Conservation (phyloP, 2,113 vertebrate genomes). For the Hassar affinis region DNA sequence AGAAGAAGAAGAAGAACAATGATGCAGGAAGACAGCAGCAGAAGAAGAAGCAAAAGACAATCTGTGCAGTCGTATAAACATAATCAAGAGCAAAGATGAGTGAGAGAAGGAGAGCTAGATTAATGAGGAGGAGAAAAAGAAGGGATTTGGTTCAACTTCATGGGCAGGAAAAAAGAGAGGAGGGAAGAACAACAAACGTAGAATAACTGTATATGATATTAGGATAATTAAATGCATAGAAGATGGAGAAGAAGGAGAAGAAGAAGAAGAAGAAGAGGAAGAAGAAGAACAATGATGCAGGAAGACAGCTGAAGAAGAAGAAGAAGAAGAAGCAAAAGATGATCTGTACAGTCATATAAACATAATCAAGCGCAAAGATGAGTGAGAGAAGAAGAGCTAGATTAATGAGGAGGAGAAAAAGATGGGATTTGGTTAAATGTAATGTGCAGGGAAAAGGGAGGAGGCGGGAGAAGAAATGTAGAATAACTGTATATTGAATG, state of each 20-base stretch:
- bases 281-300: slow-evolving; percentile 54
- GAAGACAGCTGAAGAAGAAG: not conserved
- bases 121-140: not conserved
- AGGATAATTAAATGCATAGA: slow-evolving; percentile 14
- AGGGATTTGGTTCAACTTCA: not conserved
- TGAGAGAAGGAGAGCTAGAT: not conserved
- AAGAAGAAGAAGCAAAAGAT: not conserved
- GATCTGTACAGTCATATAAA: not conserved
- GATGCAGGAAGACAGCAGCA: not conserved
- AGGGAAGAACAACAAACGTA: not conserved
- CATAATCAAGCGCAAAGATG: not conserved
- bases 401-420: not conserved
- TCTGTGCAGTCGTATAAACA: not conserved
- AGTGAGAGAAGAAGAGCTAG: not conserved
- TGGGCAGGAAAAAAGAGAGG: not conserved
- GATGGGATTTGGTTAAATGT: not conserved
- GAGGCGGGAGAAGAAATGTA: not conserved
- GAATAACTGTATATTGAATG: no score
- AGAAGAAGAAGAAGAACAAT: slow-evolving; percentile 55
- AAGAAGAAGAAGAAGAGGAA: no score
- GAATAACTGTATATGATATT: no score
- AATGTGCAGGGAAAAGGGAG: not conserved
- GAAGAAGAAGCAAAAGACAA: not conserved
- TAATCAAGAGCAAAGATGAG: not conserved
- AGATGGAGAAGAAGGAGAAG: slow-evolving; percentile 67